phyloP scores from a whole-genome alignment of 2,888 invertebrate genomes.

The Synanthedon andrenaeformis region DNA sequence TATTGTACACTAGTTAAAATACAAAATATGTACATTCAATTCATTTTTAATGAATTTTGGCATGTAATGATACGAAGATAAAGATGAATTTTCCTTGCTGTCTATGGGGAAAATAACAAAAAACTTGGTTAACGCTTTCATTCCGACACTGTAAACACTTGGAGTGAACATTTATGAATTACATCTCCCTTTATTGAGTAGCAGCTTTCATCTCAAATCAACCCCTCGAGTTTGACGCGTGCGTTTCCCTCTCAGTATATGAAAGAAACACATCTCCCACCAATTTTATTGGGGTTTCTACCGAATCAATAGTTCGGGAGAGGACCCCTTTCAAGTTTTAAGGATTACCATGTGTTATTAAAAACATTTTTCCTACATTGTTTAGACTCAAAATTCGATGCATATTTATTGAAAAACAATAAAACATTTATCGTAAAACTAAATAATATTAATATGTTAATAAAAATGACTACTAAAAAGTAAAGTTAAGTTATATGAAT shows the following conservation, averaged over 20 bases:
- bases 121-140: constrained; percentile 1
- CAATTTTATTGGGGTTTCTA: constrained; percentile 56
- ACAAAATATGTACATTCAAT: no score
- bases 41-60: no score
- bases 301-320: constrained; percentile 46
- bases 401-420: no score
- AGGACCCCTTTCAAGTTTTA: constrained; percentile 36
- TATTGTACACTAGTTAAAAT: no score
- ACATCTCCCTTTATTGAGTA: constrained; percentile 31
- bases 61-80: no score
- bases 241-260: constrained; percentile 43
- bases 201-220: constrained; percentile 28
- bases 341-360: constrained; percentile 12
- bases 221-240: constrained; percentile 26
- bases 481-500: no score
- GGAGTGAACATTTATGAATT: constrained; percentile 17
- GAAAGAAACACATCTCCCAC: constrained; percentile 46
- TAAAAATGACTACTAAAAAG: no score
- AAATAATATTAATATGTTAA: no score
- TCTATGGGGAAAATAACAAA: background rate
- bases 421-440: no score
- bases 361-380: no score
- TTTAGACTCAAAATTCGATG: no score
- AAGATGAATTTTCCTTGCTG: no score
- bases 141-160: background rate